A percentile compares a stretch with the other conserved stretches of the same genome.
phyloP scores from a whole-genome alignment of 2,888 invertebrate genomes.

The Gandaritis pyraliata region DNA sequence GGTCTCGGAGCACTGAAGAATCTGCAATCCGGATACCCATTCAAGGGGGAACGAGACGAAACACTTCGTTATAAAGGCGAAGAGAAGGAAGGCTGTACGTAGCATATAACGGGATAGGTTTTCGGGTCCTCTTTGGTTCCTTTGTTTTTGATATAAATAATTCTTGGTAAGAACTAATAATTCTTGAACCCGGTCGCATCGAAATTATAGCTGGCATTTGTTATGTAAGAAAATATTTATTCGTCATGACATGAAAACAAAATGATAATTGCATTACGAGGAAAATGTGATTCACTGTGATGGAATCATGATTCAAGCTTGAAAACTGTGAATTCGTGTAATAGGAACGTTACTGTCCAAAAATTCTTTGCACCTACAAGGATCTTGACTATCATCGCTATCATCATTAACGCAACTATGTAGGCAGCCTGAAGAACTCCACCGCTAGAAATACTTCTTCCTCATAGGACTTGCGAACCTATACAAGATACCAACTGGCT shows the following conservation, averaged over 20 bases:
- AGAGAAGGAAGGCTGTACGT: constrained; percentile 53
- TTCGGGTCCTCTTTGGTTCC: constrained; percentile 48
- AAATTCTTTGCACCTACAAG: no score
- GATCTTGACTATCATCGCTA: no score
- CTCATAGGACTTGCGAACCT: no score
- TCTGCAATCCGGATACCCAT: constrained; percentile 75
- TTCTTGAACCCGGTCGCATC: constrained; percentile 42
- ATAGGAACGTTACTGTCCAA: no score
- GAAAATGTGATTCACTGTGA: constrained; percentile 3
- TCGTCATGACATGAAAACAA: constrained; percentile 6
- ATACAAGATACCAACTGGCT: no score
- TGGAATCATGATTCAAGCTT: no score
- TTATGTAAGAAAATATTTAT: constrained; percentile 33
- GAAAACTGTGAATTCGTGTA: no score
- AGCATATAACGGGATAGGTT: constrained; percentile 72
- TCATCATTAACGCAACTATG: no score
- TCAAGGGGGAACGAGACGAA: constrained; percentile 68
- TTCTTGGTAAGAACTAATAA: constrained; percentile 65
- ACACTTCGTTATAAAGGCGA: constrained; percentile 37
- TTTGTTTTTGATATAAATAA: constrained; percentile 62
- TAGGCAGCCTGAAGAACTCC: no score
- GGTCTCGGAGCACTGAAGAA: constrained; percentile 59
- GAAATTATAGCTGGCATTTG: constrained; percentile 49
- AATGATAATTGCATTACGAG: constrained; percentile 6
- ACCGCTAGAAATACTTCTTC: no score